Conservation (phyloP, 2,888 invertebrate species). For the Drosophila melanosoma region DNA sequence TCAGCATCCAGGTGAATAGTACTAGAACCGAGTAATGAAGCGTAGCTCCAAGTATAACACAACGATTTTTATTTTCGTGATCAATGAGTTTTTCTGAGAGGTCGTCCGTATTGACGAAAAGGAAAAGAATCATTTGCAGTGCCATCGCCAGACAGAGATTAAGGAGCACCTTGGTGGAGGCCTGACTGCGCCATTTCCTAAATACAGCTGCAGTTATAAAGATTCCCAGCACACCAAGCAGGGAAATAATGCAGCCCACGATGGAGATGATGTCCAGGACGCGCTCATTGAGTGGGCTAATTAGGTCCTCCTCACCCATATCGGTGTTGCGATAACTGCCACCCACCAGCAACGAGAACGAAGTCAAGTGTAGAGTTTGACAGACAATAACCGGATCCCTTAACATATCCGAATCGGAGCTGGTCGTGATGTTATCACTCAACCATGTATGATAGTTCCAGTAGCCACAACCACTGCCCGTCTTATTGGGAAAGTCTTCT, state of each 20-base stretch:
- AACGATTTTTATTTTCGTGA: conserved; percentile 74
- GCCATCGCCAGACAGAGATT: conserved; percentile 88
- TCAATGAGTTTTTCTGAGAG: conserved; percentile 69
- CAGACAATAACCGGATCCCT: conserved; percentile 84
- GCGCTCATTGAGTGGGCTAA: conserved; percentile 84
- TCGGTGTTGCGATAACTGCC: conserved; percentile 83
- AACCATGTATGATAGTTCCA: conserved; percentile 89
- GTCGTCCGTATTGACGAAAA: conserved; percentile 76
- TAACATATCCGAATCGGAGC: conserved; percentile 37
- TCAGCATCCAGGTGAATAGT: conserved; percentile 90
- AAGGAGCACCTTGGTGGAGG: conserved; percentile 88
- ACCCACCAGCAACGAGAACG: conserved; percentile 87
- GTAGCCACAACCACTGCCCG: conserved; percentile 86
- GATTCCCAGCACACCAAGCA: conserved; percentile 87
- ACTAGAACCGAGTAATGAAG: conserved; percentile 89
- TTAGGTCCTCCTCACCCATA: conserved; percentile 72
- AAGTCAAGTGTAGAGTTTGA: conserved; percentile 87
- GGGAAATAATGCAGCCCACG: conserved; percentile 87
- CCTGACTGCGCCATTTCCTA: conserved; percentile 87
- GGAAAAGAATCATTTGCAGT: conserved; percentile 86
- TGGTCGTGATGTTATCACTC: conserved; percentile 85
- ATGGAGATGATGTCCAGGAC: conserved; percentile 87
- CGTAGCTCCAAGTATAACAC: conserved; percentile 87
- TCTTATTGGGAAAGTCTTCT: conserved; percentile 20
- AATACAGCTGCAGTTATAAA: conserved; percentile 87